Base-by-base conservation (phyloP, 2,797 vertebrate genomes). In the Melopsittacus undulatus region DNA sequence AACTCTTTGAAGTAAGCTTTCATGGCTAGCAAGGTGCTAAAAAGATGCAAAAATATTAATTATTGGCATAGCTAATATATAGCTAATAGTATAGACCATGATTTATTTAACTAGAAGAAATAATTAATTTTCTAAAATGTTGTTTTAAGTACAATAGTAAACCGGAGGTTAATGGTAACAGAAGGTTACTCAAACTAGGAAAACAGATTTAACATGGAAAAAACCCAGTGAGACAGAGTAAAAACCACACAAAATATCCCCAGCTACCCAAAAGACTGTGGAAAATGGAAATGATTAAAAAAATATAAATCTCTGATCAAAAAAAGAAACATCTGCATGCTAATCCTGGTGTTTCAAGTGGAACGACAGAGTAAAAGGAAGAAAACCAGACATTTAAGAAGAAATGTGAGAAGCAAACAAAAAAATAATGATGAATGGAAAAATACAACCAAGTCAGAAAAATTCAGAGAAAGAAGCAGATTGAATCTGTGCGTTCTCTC, bases 331-430 rank as follows among this genome's bases (percentile, higher is more conserved):
- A 96, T 97, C 92, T 97, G 92, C 94, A 95, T 94, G 87, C 95
- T 96, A 97, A 97, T 97, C 84, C 86, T 94, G 85, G 92, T 90
- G 64, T 96, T 97, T 96, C 93, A 96, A 97, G 82, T 94, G 94
- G 91, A 97, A 97, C 88, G 94, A 96, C 94, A 91, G 84, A 84
- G 49, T 48, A 66, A 94, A 54, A 87, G 40, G 56, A 51, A 70
- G 89, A 94, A 89, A 14, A 16, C 21, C 74, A 75, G 48, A 82
- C 16, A 66, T 89, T 70, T 83, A 56, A 94, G 76, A 93, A 93
- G 67, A 96, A 96, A 94, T 75, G 86, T 70, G 80, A 97, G 92
- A 90, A 85, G 70, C 38, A 73, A 92, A 95, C 84, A 95, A 88
- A 97, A 92, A 97, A 92, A 95, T 76, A 90, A 80, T 62, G 83